Evolutionary conservation across 2,113 vertebrate species (phyloP).

Genomic region (Taurulus bubalis): DNA sequence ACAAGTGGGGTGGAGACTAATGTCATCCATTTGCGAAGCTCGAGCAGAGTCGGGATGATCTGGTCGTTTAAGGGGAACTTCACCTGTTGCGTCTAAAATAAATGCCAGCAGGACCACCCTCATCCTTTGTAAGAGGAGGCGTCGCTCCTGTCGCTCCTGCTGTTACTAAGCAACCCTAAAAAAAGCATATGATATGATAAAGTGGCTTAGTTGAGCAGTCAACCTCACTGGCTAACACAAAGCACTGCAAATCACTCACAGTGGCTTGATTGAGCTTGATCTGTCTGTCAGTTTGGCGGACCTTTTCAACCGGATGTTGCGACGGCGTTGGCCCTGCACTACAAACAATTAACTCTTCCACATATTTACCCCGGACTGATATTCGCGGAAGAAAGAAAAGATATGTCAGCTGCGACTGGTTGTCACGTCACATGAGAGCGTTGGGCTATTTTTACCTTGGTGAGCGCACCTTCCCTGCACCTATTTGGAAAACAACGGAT

Average conservation of each 20-base stretch:
- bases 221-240: not conserved
- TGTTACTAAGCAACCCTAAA: not conserved
- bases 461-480: no score
- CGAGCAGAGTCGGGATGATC: not conserved
- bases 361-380: not conserved
- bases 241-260: not conserved
- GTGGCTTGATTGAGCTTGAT: not conserved
- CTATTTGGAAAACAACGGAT: not conserved
- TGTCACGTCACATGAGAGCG: not conserved
- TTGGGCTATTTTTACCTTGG: no score
- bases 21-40: not conserved
- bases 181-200: not conserved
- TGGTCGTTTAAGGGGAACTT: not conserved
- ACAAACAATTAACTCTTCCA: not conserved
- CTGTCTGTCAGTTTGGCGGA: not conserved
- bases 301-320: not conserved
- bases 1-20: conserved; percentile 34
- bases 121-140: not conserved
- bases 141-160: not conserved
- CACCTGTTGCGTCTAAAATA: not conserved
- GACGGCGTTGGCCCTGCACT: not conserved
- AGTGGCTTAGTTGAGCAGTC: no score
- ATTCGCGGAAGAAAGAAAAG: not conserved
- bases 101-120: not conserved
- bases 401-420: not conserved